Conservation (phyloP, 2,888 invertebrate species). For the Tenthredo amoena region DNA sequence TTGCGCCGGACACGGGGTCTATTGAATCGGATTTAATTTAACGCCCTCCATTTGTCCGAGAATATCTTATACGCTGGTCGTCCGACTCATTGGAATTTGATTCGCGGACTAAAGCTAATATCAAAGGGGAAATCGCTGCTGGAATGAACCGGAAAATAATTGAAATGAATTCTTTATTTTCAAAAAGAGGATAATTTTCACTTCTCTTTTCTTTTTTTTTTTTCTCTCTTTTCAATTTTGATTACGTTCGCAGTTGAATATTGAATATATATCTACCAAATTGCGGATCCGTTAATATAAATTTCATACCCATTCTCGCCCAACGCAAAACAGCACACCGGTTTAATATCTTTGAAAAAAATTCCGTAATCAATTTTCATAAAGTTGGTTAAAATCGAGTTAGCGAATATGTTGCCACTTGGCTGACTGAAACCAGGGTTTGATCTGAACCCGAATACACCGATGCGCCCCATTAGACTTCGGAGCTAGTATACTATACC, state of each 20-base stretch:
- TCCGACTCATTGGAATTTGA: slow-evolving; percentile 31
- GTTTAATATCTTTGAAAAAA: background rate
- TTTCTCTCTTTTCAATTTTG: background rate
- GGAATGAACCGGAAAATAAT: background rate
- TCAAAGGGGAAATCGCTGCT: background rate
- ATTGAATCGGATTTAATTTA: slow-evolving; percentile 40
- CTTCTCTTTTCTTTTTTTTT: background rate
- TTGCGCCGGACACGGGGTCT: slow-evolving; percentile 23
- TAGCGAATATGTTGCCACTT: background rate
- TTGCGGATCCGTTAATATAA: background rate
- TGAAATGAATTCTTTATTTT: slow-evolving; percentile 11
- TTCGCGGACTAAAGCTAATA: background rate
- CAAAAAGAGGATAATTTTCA: background rate
- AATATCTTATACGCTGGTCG: slow-evolving; percentile 33
- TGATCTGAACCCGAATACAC: slow-evolving; percentile 20
- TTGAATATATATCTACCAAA: background rate
- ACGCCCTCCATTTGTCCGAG: slow-evolving; percentile 31
- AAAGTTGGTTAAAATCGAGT: slow-evolving; percentile 20
- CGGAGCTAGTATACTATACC: background rate
- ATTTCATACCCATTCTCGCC: background rate
- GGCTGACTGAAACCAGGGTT: background rate
- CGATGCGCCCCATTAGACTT: background rate
- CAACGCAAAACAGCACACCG: background rate
- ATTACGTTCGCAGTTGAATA: background rate
- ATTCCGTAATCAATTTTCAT: background rate